These are phyloP conservation scores for Ashinkailepas kermadecensis DNA, from an alignment of 2,888 invertebrate species.

Conservation along the genomic window DNA sequence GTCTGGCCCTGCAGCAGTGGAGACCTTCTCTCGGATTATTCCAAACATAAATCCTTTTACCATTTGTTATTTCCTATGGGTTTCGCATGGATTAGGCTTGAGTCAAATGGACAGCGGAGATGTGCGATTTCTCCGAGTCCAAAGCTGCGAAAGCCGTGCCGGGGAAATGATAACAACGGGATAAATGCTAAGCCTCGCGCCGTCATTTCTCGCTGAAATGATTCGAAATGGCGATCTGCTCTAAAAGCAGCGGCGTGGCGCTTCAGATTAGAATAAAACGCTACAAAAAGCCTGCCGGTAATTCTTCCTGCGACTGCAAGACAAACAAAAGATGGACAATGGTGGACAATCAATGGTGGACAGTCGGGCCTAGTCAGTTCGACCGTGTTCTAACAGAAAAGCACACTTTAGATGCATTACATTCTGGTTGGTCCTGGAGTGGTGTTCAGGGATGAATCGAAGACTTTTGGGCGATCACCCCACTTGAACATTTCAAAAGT, in stretches of 20 bases:
- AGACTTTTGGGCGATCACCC: too few relatives aligned
- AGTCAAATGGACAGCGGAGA: background rate
- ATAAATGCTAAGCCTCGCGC: constrained; percentile 10
- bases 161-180: constrained; percentile 19
- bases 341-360: background rate
- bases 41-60: constrained; percentile 10
- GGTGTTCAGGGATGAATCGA: too few relatives aligned
- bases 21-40: background rate
- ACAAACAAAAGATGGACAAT: constrained; percentile 4
- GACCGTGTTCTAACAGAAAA: too few relatives aligned
- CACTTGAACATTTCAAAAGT: too few relatives aligned
- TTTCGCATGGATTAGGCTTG: constrained; percentile 19
- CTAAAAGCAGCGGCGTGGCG: background rate
- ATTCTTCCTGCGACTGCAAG: background rate
- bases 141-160: constrained; percentile 8
- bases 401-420: too few relatives aligned
- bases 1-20: background rate
- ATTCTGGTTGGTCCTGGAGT: too few relatives aligned
- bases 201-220: constrained; percentile 8
- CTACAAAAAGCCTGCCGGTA: background rate
- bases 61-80: constrained; percentile 21
- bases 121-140: background rate
- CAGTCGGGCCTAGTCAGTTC: too few relatives aligned
- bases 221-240: constrained; percentile 4
- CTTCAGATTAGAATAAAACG: constrained; percentile 13